Evolutionary conservation across 2,888 invertebrate species (phyloP).

Genomic region (Luperina testacea): DNA sequence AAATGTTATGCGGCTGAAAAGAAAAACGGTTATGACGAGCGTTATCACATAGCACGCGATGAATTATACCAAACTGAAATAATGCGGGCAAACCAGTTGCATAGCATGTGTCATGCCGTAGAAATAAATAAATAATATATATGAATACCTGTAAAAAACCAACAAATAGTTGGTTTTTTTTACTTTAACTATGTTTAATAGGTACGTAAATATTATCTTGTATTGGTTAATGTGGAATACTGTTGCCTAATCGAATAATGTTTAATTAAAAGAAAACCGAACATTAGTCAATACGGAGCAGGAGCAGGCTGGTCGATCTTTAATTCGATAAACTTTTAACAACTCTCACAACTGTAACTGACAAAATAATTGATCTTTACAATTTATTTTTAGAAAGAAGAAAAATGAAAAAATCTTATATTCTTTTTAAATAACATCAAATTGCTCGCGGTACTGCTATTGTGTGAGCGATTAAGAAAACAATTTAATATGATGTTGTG

Average conservation of each 20-base stretch:
- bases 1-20: slow-evolving; percentile 68
- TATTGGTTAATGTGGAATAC: background rate
- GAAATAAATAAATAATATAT: background rate
- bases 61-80: slow-evolving; percentile 53
- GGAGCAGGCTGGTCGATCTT: background rate
- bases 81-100: slow-evolving; percentile 28
- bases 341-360: slow-evolving; percentile 8
- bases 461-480: slow-evolving; percentile 59
- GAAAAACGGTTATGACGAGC: slow-evolving; percentile 65
- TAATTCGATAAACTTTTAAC: slow-evolving; percentile 21
- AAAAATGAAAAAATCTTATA: background rate
- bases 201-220: background rate
- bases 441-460: slow-evolving; percentile 48
- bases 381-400: background rate
- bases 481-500: slow-evolving; percentile 70
- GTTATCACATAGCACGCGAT: slow-evolving; percentile 55
- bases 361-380: slow-evolving; percentile 13
- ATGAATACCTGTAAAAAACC: no score
- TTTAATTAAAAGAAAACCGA: background rate
- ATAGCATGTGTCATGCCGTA: background rate
- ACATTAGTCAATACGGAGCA: background rate
- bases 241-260: slow-evolving; percentile 4
- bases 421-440: slow-evolving; percentile 14
- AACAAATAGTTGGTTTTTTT: no score
- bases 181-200: no score